phyloP scores from a whole-genome alignment of 2,113 vertebrate species.

The Lagopus leucura region DNA sequence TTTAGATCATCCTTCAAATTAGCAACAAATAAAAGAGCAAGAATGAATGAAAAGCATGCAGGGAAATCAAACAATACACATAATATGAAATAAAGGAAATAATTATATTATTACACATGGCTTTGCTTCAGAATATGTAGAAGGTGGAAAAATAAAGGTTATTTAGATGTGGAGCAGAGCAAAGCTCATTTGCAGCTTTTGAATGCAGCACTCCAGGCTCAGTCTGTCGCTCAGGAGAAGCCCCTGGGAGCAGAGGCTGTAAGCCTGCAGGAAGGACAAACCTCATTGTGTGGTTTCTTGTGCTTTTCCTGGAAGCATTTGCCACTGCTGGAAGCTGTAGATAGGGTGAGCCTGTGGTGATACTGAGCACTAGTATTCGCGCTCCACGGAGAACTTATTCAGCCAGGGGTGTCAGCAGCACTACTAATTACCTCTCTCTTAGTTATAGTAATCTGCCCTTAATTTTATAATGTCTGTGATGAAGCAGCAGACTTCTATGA shows the following conservation, averaged over 20 bases:
- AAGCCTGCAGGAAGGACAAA: not conserved
- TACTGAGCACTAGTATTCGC: not conserved
- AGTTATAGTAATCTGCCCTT: not conserved
- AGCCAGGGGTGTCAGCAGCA: not conserved
- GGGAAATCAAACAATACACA: not conserved
- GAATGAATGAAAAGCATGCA: not conserved
- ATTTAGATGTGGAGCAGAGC: not conserved
- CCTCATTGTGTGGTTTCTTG: not conserved
- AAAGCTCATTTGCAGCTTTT: not conserved
- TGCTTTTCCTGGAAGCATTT: not conserved
- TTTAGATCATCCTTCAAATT: not conserved
- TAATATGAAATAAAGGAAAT: not conserved
- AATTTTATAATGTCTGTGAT: not conserved
- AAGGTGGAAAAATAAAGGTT: not conserved
- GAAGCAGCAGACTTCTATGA: not conserved
- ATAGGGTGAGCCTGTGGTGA: not conserved
- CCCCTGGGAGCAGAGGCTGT: not conserved
- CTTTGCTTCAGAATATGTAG: not conserved
- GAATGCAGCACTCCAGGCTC: not conserved
- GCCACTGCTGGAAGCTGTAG: not conserved
- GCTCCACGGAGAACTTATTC: not conserved
- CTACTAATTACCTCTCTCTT: not conserved
- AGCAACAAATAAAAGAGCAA: not conserved
- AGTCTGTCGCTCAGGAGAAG: not conserved
- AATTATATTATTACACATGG: rapidly evolving